phyloP scores from a whole-genome alignment of 2,113 vertebrate genomes.

The Podilymbus podiceps region DNA sequence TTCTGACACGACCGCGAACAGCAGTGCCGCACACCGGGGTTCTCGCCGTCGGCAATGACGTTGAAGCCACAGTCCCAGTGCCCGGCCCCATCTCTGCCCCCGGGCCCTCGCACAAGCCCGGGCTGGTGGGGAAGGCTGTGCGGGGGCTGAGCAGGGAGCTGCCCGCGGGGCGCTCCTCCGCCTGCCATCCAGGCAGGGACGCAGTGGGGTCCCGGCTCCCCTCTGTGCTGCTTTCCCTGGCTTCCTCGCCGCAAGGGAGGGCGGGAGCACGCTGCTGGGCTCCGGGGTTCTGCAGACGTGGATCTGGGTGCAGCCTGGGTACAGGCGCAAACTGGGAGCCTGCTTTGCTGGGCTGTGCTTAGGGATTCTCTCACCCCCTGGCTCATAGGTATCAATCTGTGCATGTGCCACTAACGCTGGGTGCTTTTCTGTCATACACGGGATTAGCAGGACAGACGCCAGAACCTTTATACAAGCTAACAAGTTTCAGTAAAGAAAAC shows the following conservation, averaged over 20 bases:
- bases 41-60: background rate
- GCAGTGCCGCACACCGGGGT: background rate
- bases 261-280: background rate
- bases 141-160: background rate
- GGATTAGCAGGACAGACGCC: background rate
- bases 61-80: rapidly evolving
- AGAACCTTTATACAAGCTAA: background rate
- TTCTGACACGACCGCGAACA: background rate
- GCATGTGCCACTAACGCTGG: rapidly evolving
- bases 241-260: rapidly evolving
- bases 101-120: background rate
- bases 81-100: background rate
- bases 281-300: rapidly evolving
- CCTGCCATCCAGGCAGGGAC: background rate
- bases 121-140: background rate
- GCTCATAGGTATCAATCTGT: background rate
- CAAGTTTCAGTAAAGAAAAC: background rate
- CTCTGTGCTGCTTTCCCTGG: background rate
- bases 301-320: background rate
- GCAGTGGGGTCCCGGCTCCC: background rate
- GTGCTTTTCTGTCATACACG: background rate
- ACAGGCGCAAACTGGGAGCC: background rate
- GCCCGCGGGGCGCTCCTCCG: background rate
- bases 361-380: background rate
- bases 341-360: background rate